Conservation (phyloP, 1,140 invertebrate genomes). For the Achroia grisella region DNA sequence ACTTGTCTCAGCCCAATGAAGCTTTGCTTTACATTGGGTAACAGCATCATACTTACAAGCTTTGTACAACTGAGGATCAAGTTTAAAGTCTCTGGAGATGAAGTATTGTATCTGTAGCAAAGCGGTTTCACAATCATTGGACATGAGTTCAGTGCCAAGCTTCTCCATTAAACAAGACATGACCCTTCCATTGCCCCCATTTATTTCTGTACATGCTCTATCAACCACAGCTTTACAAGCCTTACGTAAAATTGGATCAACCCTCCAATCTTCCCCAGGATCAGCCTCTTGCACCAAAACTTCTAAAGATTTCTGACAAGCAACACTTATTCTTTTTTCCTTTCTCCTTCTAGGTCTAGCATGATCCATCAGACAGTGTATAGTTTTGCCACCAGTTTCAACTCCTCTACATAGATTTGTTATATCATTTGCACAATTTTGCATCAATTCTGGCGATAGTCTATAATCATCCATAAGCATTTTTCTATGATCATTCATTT, state of each 20-base stretch:
- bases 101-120: conserved; percentile 98
- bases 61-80: conserved; percentile 92
- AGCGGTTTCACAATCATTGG: conserved; percentile 89
- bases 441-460: conserved; percentile 93
- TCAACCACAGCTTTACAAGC: conserved; percentile 90
- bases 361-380: conserved; percentile 97
- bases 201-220: conserved; percentile 79
- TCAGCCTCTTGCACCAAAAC: conserved; percentile 86
- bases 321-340: conserved; percentile 76
- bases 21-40: conserved; percentile 85
- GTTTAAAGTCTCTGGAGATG: conserved; percentile 93
- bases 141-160: conserved; percentile 89
- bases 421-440: conserved; percentile 91
- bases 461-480: conserved; percentile 95
- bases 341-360: conserved; percentile 78
- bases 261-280: conserved; percentile 92
- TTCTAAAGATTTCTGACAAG: conserved; percentile 85
- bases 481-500: conserved; percentile 93
- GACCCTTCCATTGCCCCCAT: conserved; percentile 82
- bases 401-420: conserved; percentile 80
- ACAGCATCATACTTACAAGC: conserved; percentile 91
- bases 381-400: conserved; percentile 88
- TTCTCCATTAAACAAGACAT: conserved; percentile 96
- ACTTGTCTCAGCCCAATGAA: conserved; percentile 82
- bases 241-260: conserved; percentile 90